Evolutionary conservation across 2,888 invertebrate genomes (phyloP), one percentile per base, ranked within the genome.

Genomic region (Rhimphoctona megacephalus): DNA sequence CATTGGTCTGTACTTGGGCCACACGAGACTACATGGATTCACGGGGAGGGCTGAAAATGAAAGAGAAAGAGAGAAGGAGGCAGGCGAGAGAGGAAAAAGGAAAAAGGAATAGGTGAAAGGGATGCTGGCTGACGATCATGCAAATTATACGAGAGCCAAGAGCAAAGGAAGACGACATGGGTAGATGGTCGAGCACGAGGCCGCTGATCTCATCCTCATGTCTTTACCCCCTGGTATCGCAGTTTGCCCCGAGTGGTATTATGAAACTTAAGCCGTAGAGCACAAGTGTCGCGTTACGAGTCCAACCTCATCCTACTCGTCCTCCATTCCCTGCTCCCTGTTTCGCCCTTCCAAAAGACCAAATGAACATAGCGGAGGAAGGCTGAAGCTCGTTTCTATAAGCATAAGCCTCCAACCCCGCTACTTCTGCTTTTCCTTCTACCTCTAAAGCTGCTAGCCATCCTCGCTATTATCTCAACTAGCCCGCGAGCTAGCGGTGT

Each of bases 231-330:
- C 61, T 61, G 82, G 91, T 91, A 92, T 92, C 91, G 90, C 91
- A 89, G 89, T 88, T 87, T 88, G 90, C 69, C 90, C 85, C 87
- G 89, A 90, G 89, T 89, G 92, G 93, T 91, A 93, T 93, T 92
- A 92, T 91, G 92, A 93, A 93, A 93, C 92, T 93, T 93, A 91
- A 92, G 92, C 92, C 91, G 91, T 93, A 90, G 90, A 90, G 90
- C 91, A 91, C 92, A 91, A 92, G 92, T 92, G 93, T 93, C 92
- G 92, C 91, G 89, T 91, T 92, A 90, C 90, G 89, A 89, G 89
- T 85, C 85, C 87, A 84, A 87, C 89, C 87, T 87, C 86, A 86
- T 83, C 85, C 85, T 81, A 78, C 46, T 46, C 46, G 8, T 69
- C 25, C 43, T 36, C 85, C 88, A 85, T 83, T 85, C 83, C 81